Percentiles rank a stretch among this genome's conserved stretches.
Conservation (phyloP, 2,797 vertebrate genomes). For the Microchirus variegatus region DNA sequence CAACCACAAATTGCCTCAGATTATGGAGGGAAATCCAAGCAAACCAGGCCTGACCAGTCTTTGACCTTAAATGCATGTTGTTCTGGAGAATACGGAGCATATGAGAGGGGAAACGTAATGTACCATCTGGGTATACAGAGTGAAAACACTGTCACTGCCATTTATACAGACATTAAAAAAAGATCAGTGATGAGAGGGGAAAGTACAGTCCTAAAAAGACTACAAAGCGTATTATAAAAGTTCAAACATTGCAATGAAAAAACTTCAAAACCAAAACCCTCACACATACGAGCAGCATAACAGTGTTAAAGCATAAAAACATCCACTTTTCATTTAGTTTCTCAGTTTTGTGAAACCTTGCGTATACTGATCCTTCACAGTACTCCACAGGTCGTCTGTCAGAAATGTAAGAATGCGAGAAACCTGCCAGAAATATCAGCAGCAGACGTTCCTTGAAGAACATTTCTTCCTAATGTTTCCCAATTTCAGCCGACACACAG, state of each 20-base stretch:
- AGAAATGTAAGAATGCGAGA: too few species aligned
- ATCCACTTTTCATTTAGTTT: too few species aligned
- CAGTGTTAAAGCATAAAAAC: too few species aligned
- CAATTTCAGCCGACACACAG: not conserved
- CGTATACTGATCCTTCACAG: too few species aligned
- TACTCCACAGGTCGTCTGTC: too few species aligned
- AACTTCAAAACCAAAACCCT: too few species aligned
- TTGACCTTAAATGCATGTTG: conserved; percentile 25
- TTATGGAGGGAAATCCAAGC: conserved; percentile 23
- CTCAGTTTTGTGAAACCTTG: too few species aligned
- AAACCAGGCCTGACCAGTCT: conserved; percentile 14
- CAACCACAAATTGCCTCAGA: conserved; percentile 28
- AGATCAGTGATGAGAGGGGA: conserved; percentile 8
- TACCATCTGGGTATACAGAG: not conserved
- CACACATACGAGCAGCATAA: too few species aligned
- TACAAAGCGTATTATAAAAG: too few species aligned
- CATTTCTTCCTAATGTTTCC: not conserved
- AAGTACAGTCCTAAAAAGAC: conserved; percentile 11
- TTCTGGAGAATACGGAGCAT: conserved; percentile 10
- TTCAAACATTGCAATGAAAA: too few species aligned
- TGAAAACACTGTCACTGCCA: conserved; percentile 10
- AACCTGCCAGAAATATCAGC: too few species aligned
- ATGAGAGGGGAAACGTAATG: conserved; percentile 3
- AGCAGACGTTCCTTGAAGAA: too few species aligned
- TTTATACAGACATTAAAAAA: conserved; percentile 4